Percentiles rank a stretch among this genome's conserved stretches.
Evolutionary conservation across 2,113 vertebrate genomes (phyloP).

Genomic region (Nyctibius bracteatus): DNA sequence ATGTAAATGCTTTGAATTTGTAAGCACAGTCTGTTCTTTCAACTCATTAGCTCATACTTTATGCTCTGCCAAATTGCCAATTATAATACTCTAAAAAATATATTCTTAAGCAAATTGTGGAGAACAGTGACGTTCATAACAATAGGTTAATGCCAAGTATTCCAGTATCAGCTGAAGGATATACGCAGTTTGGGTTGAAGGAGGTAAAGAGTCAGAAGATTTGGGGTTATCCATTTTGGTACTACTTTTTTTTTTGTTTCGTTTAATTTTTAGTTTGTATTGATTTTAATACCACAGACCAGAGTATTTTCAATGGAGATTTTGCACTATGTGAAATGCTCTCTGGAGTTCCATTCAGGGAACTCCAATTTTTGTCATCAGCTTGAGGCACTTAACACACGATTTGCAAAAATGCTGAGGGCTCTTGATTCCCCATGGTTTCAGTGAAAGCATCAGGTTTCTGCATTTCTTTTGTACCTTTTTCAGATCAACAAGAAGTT

Average conservation of each 20-base stretch:
- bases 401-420: not conserved
- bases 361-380: not conserved
- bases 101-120: not conserved
- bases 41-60: constrained; percentile 35
- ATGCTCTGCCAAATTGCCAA: constrained; percentile 48
- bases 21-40: constrained; percentile 45
- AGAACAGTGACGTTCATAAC: constrained; percentile 17
- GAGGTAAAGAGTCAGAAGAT: not conserved
- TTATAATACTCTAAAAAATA: not conserved
- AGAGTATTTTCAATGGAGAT: not conserved
- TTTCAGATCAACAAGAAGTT: not conserved
- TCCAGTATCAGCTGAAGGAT: not conserved
- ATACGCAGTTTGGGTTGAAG: not conserved
- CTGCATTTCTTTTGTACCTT: not conserved
- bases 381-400: not conserved
- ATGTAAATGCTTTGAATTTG: constrained; percentile 6
- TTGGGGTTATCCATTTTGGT: not conserved
- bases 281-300: not conserved
- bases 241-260: not conserved
- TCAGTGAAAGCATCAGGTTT: not conserved
- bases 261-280: not conserved
- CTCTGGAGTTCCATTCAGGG: not conserved
- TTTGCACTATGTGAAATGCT: not conserved
- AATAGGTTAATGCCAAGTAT: not conserved
- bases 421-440: not conserved